Evolutionary conservation across 2,888 invertebrate genomes (phyloP), one percentile per base, ranked within the genome.

Genomic region (Auanema sp.): DNA sequence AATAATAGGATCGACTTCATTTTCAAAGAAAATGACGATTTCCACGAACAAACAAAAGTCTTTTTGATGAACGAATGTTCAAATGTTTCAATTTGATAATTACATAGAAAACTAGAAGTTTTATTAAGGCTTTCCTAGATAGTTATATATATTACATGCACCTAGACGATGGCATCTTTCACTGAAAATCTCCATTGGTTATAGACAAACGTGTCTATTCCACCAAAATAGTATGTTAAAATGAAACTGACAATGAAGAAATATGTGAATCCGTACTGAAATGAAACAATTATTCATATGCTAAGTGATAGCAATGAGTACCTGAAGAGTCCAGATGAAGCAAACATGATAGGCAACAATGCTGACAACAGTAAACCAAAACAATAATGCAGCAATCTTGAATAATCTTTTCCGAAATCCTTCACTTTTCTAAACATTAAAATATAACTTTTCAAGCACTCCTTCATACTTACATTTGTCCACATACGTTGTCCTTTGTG

Each of bases 321-420:
- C 79, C 66, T 79, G 80, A 18, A 79, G 65, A 24, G 73, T 69
- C 41, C 66, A 60, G 14, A 81, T 63, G 60, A 81, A 81, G 50
- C 70, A 71, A 44, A 81, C 66, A 58, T 81, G 81, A 57, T 79
- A 81, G 24, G 68, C 52, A 69, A 78, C 79, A 51, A 75, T 65
- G 23, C 58, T 25, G 40, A 78, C 73, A 8, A 81, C 78, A 11
- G 60, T 62, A 23, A 77, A 58, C 79, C 79, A 81, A 56, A 80
- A 79, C 58, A 59, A 58, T 40, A 79, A 69, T 11, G 77, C 74
- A 21, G 72, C 74, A 12, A 78, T 41, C 64, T 77, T 79, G 8
- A 74, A 75, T 49, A 65, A 66, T 43, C 64, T 58, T 40, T 79
- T 73, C 14, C 61, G 60, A 12, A 57, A 56, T 5, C 69, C 61